Percentiles rank a stretch among this genome's conserved stretches.
These are phyloP conservation scores for Cremastinae sp. DNA, from an alignment of 2,888 invertebrate species.

Conservation along the genomic window DNA sequence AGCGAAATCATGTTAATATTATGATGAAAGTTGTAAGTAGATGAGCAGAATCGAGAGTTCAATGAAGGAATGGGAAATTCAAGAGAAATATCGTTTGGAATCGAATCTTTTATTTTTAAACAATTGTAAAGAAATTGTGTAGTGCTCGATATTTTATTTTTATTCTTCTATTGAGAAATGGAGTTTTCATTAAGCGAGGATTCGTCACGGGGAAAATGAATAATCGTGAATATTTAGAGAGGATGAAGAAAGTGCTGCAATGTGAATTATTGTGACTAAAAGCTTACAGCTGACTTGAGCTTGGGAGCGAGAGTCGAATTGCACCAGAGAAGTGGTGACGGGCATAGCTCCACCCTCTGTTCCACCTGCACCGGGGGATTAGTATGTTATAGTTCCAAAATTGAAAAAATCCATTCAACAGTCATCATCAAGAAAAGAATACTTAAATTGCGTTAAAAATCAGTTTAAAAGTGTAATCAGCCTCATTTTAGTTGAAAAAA, in stretches of 20 bases:
- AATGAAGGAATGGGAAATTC: too few species aligned
- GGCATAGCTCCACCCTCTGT: slow-evolving; percentile 76
- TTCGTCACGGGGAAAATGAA: slow-evolving; percentile 29
- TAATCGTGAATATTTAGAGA: slow-evolving; percentile 47
- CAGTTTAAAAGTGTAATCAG: not conserved
- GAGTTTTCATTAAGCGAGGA: too few species aligned
- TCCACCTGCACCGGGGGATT: slow-evolving; percentile 79
- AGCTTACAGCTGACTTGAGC: slow-evolving; percentile 79
- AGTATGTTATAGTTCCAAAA: slow-evolving; percentile 76
- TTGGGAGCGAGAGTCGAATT: slow-evolving; percentile 76
- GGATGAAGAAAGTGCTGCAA: slow-evolving; percentile 67
- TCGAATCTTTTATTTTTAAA: not conserved
- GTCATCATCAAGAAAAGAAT: slow-evolving; percentile 22
- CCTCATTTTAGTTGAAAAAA: too few species aligned
- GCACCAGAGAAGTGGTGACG: slow-evolving; percentile 76
- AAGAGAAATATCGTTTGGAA: too few species aligned
- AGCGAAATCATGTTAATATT: too few species aligned
- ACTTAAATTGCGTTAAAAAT: not conserved
- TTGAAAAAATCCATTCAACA: slow-evolving; percentile 61
- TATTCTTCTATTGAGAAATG: not conserved
- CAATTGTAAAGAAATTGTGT: not conserved
- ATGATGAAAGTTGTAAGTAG: too few species aligned
- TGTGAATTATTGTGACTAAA: slow-evolving; percentile 72
- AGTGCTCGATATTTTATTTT: slow-evolving; percentile 3
- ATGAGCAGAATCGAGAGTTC: too few species aligned